A percentile compares a stretch with the other conserved stretches of the same genome.
Conservation (phyloP, 1,140 invertebrate genomes). For the Elymnias hypermnestra region DNA sequence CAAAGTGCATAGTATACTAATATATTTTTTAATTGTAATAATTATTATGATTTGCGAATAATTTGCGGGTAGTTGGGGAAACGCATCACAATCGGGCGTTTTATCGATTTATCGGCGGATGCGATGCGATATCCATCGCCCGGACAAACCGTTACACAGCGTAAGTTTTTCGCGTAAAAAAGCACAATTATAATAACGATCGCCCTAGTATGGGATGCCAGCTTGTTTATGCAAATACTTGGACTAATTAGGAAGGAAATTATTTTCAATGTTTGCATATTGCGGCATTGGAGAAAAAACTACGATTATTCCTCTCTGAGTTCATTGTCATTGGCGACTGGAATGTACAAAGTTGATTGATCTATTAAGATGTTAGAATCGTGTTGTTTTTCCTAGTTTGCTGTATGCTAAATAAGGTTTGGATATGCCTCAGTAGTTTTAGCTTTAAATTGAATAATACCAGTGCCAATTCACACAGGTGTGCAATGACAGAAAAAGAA, state of each 20-base stretch:
- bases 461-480: too few relatives aligned
- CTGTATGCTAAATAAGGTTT: not conserved
- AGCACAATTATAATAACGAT: slow-evolving; percentile 67
- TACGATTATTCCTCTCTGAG: slow-evolving; percentile 29
- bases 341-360: slow-evolving; percentile 35
- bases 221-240: slow-evolving; percentile 66
- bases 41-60: slow-evolving; percentile 49
- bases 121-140: slow-evolving; percentile 51
- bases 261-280: slow-evolving; percentile 59
- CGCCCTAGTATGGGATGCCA: slow-evolving; percentile 63
- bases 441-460: too few relatives aligned
- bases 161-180: slow-evolving; percentile 64
- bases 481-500: too few relatives aligned
- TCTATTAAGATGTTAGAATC: slow-evolving; percentile 9
- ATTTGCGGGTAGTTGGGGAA: slow-evolving; percentile 43
- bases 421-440: not conserved
- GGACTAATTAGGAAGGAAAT: slow-evolving; percentile 67
- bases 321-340: slow-evolving; percentile 43
- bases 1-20: too few relatives aligned
- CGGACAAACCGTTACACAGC: slow-evolving; percentile 48
- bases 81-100: slow-evolving; percentile 43
- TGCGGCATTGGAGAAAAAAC: slow-evolving; percentile 33
- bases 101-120: slow-evolving; percentile 67
- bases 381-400: not conserved
- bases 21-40: too few relatives aligned